Evolutionary conservation across 2,113 vertebrate species (phyloP), one percentile per base, ranked within the genome.

Genomic region (Nannospalax galili): DNA sequence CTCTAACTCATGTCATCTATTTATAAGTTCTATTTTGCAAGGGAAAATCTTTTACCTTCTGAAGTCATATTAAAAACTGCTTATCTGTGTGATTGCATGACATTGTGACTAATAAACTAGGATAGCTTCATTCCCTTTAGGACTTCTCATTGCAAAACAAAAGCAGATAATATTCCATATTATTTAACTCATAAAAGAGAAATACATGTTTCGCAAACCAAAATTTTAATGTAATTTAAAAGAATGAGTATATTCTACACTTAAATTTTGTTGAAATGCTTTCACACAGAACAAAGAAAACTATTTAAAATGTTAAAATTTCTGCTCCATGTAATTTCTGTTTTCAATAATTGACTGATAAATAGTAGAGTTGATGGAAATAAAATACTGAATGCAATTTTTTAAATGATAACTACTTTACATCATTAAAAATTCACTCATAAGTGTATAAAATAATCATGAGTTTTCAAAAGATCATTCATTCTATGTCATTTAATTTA

Each of bases 321-420:
- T 91, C 40, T 96, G 37, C 19, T 93, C 58, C n/a, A 30, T 73
- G 81, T 94, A 35, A 64, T 96, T 96, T 84, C 85, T 73, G 92
- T 93, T 84, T 94, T 97, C 90, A 96, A 96, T n/a, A 93, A 75
- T 95, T 17, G 97, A 96, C 95, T 97, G 97, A 97, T 97, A 97
- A 20, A 96, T 96, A 93, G 95, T 96, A 87, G 95, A 6, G 64
- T 91, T 97, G 97, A 96, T 97, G 90, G 84, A 96, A 97, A 94
- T 73, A 62, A 98, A 97, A 96, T 24, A 58, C 96, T 97, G 92
- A 86, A 88, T 72, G 96, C 92, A 97, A 94, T 97, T 90, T 91
- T 98, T 97, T 95, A 93, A 88, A 88, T 91, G 72, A 60, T 96
- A 98, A 97, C 96, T 79, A 97, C 95, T 97, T 97, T 90, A 95